Evolutionary conservation across 2,113 vertebrate genomes (phyloP), one percentile per base, ranked within the genome.

Genomic region (Desmodus rotundus): DNA sequence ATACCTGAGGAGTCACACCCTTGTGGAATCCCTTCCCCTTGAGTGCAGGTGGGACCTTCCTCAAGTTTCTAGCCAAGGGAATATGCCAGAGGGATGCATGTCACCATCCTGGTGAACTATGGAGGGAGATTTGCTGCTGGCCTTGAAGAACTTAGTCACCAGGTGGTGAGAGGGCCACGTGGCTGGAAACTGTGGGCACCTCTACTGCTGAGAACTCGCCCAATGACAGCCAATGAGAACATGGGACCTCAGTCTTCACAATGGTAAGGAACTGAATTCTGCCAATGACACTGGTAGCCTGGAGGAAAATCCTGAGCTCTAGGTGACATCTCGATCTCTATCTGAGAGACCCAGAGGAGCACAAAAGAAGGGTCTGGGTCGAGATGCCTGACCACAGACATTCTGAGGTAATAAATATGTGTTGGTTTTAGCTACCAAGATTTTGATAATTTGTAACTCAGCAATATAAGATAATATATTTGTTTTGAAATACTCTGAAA

Each of bases 1-100:
- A 31, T 4, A 1, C 2, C 22, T 0, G 0, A 43, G 28, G 38
- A 58, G 20, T 58, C 26, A 7, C 5, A 45, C 5, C 4, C 19
- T 38, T 16, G 0, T 50, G 12, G 10, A 36, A 16, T 33, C 47
- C 43, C 31, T 12, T 78, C 4, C 9, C 2, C 4, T 14, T 65
- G 70, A 50, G 33, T 28, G 17, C 13, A 31, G 31, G 38, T 54
- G 22, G 43, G 33, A 33, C 8, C 28, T 28, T 8, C 41, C 10
- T 28, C 15, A 38, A 11, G 10, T 20, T 33, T 81, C 16, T 20
- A 26, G 41, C n/a, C 54, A 83, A 43, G 28, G 33, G 16, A 33
- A 10, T 33, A 38, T 56, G 56, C 61, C 38, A n/a, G 54, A 1
- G 52, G 47, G 36, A n/a, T 41, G 6, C 28, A 13, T 6, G 38